Base-by-base conservation (phyloP, 2,797 vertebrate species). In the Bovichtus diacanthus region DNA sequence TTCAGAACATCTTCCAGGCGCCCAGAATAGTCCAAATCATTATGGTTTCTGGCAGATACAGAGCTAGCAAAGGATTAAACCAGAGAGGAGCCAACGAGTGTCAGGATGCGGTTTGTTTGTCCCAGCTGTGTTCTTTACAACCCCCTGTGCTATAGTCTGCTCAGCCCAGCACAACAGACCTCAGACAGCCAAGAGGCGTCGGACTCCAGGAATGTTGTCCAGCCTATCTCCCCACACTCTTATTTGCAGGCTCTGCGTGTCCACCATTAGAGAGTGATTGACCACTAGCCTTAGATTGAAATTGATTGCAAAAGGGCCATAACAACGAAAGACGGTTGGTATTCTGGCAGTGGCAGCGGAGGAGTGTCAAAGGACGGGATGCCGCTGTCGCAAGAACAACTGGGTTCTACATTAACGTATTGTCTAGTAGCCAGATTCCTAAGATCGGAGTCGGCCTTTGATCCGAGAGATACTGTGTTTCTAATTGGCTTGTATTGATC, bases 401-500 rank as follows among this genome's bases (percentile, higher is more conserved):
- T 64, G 73, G 85, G 68, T 74, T 77, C 81, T 87, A 70, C 88
- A 88, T 90, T 87, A 90, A 81, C 31, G 72, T 69, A 88, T 84
- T 90, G 88, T 92, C 87, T 84, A 23, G 53, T 82, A 79, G 84
- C 88, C 89, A 78, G 67, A 90, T 86, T 76, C 74, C 70, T 43
- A 60, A 74, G 81, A 87, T 81, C 54, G 59, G 81, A 70, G 70
- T 29, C 59, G 79, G 88, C 77, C 85, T 87, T 85, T 90, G 92
- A 93, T 92, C 79, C 86, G 56, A 76, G 80, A 80, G 87, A 91
- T 86, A 80, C 83, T 61, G 83, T 63, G 83, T 76, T 83, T 88
- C 85, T 93, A 92, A 92, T 90, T 93, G 89, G 88, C 82, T 92
- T 77, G 80, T 82, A 93, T 93, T 61, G 90, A 93, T 93, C 90